Percentiles rank a stretch among this genome's conserved stretches.
These are phyloP conservation scores for Malachius bipustulatus DNA, from an alignment of 2,888 invertebrate genomes.

Conservation along the genomic window DNA sequence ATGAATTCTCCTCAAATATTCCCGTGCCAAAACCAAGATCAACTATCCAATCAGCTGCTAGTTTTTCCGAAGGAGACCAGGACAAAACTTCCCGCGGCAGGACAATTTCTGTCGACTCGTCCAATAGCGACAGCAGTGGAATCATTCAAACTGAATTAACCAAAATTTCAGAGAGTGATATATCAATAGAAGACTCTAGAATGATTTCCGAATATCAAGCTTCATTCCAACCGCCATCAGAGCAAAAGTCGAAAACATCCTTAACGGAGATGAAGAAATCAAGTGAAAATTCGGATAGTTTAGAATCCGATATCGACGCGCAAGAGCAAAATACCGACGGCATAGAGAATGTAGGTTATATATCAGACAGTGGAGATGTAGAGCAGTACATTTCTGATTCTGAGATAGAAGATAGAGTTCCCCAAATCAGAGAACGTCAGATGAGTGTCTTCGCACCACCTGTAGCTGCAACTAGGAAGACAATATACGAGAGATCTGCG, in stretches of 20 bases:
- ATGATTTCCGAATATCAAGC: slow-evolving; percentile 34
- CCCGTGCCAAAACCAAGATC: slow-evolving; percentile 38
- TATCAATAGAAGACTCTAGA: slow-evolving; percentile 14
- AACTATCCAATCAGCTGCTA: slow-evolving; percentile 24
- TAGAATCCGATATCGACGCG: slow-evolving; percentile 33
- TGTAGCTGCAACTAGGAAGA: slow-evolving; percentile 29
- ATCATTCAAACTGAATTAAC: slow-evolving; percentile 18
- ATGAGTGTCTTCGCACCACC: slow-evolving; percentile 36
- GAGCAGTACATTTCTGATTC: slow-evolving; percentile 36
- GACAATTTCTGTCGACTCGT: slow-evolving; percentile 21
- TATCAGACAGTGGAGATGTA: slow-evolving; percentile 36
- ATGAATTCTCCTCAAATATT: slow-evolving; percentile 28
- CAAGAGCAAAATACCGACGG: slow-evolving; percentile 25
- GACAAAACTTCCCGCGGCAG: slow-evolving; percentile 15
- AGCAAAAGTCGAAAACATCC: slow-evolving; percentile 18
- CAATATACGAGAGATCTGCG: slow-evolving; percentile 38
- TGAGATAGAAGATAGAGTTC: slow-evolving; percentile 36
- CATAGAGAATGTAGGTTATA: slow-evolving; percentile 34
- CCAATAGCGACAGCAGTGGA: slow-evolving; percentile 19
- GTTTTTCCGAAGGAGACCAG: slow-evolving; percentile 20
- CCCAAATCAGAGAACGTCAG: slow-evolving; percentile 35
- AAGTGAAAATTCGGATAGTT: slow-evolving; percentile 29
- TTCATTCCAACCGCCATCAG: slow-evolving; percentile 29
- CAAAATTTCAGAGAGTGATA: slow-evolving; percentile 18
- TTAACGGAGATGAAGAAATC: slow-evolving; percentile 14